Percentiles rank a stretch among this genome's conserved stretches.
These are phyloP conservation scores for Eciton burchellii DNA, from an alignment of 1,140 invertebrate genomes.

Conservation along the genomic window DNA sequence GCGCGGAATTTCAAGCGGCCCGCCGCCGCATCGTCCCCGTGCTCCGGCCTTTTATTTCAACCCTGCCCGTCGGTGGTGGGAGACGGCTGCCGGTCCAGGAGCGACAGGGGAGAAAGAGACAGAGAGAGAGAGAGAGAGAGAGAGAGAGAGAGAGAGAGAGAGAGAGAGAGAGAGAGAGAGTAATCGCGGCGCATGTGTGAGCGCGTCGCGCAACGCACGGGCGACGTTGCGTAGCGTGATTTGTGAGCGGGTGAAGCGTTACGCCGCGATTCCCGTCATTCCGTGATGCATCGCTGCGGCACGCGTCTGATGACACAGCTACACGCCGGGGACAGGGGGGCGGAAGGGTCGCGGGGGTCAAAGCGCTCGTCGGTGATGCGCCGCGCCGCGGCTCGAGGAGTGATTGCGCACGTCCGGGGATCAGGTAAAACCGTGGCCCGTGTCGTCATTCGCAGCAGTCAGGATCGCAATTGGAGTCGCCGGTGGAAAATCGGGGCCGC, in stretches of 20 bases:
- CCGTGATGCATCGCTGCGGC: conserved; percentile 81
- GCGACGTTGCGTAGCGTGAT: conserved; percentile 73
- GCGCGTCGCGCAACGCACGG: conserved; percentile 61
- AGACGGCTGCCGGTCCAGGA: background rate
- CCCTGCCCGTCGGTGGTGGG: background rate
- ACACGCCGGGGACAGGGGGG: background rate
- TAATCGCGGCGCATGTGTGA: conserved; percentile 58
- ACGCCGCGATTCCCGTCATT: conserved; percentile 78
- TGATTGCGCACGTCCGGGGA: background rate
- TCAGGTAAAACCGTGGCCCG: conserved; percentile 22
- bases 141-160: conserved; percentile 17
- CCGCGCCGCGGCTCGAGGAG: background rate
- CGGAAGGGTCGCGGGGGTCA: background rate
- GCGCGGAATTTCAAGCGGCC: conserved; percentile 49
- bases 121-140: conserved; percentile 28
- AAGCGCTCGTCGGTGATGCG: conserved; percentile 21
- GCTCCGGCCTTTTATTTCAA: conserved; percentile 51
- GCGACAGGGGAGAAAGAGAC: conserved; percentile 31
- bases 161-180: conserved; percentile 15
- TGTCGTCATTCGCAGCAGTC: background rate
- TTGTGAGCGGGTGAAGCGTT: conserved; percentile 76
- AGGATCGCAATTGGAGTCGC: background rate
- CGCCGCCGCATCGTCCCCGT: conserved; percentile 13
- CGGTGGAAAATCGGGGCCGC: background rate
- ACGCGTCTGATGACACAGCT: conserved; percentile 79